Conservation (phyloP, 2,888 invertebrate genomes). For the Heliconius hortense region DNA sequence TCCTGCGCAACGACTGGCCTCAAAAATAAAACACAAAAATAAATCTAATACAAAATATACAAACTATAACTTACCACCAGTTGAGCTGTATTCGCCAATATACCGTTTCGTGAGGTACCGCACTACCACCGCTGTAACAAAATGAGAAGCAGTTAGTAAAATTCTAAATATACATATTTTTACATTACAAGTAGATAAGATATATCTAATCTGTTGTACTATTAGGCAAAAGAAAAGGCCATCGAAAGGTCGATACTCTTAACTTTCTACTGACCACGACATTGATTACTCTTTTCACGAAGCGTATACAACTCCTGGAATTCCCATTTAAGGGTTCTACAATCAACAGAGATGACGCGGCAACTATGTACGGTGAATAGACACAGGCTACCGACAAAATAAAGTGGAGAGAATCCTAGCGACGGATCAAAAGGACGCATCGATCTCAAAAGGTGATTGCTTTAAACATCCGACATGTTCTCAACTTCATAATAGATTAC, state of each 20-base stretch:
- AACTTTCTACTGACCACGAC: conserved; percentile 67
- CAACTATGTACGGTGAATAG: conserved; percentile 59
- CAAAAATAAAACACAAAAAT: conserved; percentile 2
- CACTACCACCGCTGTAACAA: conserved; percentile 89
- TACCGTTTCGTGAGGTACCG: conserved; percentile 90
- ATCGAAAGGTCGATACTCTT: conserved; percentile 67
- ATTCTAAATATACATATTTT: neutral
- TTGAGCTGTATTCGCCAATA: conserved; percentile 91
- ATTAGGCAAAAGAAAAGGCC: conserved; percentile 43
- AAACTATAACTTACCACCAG: conserved; percentile 84
- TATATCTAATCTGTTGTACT: conserved; percentile 34
- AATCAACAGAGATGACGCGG: conserved; percentile 73
- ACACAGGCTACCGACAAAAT: conserved; percentile 68
- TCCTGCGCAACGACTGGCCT: too few species aligned
- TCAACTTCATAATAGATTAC: conserved; percentile 37
- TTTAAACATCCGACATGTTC: conserved; percentile 35
- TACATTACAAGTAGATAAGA: neutral
- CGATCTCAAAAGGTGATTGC: conserved; percentile 72
- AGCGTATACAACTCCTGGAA: conserved; percentile 62
- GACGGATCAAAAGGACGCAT: conserved; percentile 61
- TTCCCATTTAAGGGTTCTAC: conserved; percentile 63
- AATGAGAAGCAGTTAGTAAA: conserved; percentile 49
- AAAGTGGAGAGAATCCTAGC: conserved; percentile 72
- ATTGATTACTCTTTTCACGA: conserved; percentile 71
- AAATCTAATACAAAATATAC: conserved; percentile 22